Evolutionary conservation across 2,888 invertebrate genomes (phyloP).

Genomic region (Ischnura elegans): DNA sequence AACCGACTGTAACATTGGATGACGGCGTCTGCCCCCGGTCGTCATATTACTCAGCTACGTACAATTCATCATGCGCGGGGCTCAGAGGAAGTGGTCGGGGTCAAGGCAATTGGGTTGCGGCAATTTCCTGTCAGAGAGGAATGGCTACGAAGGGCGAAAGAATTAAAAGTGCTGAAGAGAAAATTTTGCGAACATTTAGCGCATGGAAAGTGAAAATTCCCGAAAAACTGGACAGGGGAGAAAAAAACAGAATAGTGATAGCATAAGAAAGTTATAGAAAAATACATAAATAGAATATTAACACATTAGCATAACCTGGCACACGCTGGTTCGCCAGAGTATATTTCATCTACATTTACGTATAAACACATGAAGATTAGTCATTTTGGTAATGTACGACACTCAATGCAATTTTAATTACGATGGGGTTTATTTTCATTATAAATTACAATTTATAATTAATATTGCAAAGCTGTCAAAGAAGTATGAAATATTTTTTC

Average conservation of each 20-base stretch:
- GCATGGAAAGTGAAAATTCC: neutral
- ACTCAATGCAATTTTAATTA: too few species aligned
- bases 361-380: too few species aligned
- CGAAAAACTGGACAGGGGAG: neutral
- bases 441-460: too few species aligned
- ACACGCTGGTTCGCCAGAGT: too few species aligned
- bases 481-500: too few species aligned
- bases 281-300: too few species aligned
- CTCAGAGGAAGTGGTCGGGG: neutral
- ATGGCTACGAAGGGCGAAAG: neutral
- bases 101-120: conserved; percentile 17
- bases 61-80: conserved; percentile 8
- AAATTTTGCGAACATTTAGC: neutral
- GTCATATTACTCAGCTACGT: conserved; percentile 11
- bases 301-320: too few species aligned
- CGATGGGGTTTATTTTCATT: too few species aligned
- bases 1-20: neutral
- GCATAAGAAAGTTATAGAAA: too few species aligned
- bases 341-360: too few species aligned
- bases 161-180: neutral
- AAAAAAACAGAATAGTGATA: neutral
- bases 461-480: too few species aligned
- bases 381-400: too few species aligned
- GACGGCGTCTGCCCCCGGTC: neutral
- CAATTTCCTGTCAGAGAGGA: conserved; percentile 54